Evolutionary conservation across 2,888 invertebrate genomes (phyloP).

Genomic region (Zaprionus bogoriensis): DNA sequence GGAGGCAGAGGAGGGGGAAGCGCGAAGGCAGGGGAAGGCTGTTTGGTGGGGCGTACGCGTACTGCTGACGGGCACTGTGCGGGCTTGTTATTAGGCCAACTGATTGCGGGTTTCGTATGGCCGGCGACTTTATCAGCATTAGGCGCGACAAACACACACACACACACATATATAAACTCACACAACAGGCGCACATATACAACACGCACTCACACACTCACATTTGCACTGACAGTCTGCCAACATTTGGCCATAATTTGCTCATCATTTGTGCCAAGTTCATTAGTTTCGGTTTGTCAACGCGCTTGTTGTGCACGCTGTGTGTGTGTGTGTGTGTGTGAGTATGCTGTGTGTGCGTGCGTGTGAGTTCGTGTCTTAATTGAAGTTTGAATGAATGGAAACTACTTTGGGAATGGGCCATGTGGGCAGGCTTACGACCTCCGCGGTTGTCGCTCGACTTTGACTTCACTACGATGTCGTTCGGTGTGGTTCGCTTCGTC

Average conservation of each 20-base stretch:
- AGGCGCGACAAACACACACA: not conserved
- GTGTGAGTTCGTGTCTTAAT: conserved; percentile 27
- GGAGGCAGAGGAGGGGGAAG: not conserved
- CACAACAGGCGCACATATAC: not conserved
- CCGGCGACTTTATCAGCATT: no score
- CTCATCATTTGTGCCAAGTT: conserved; percentile 14
- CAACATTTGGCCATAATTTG: conserved; percentile 17
- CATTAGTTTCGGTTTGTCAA: conserved; percentile 32
- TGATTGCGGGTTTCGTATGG: conserved; percentile 50
- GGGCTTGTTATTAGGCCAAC: conserved; percentile 42
- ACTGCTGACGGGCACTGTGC: conserved; percentile 1
- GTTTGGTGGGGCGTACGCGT: not conserved
- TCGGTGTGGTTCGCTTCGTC: not conserved
- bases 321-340: conserved; percentile 1
- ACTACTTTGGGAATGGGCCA: not conserved
- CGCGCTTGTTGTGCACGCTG: conserved; percentile 1
- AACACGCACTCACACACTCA: not conserved
- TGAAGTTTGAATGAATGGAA: conserved; percentile 39
- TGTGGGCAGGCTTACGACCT: conserved; percentile 21
- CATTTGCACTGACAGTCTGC: not conserved
- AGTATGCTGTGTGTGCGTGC: conserved; percentile 1
- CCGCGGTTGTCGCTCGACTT: not conserved
- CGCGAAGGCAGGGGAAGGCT: not conserved
- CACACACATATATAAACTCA: not conserved
- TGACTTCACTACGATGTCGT: no score